Base-by-base conservation (phyloP, 2,888 invertebrate species). In the Crepidodera aurea region DNA sequence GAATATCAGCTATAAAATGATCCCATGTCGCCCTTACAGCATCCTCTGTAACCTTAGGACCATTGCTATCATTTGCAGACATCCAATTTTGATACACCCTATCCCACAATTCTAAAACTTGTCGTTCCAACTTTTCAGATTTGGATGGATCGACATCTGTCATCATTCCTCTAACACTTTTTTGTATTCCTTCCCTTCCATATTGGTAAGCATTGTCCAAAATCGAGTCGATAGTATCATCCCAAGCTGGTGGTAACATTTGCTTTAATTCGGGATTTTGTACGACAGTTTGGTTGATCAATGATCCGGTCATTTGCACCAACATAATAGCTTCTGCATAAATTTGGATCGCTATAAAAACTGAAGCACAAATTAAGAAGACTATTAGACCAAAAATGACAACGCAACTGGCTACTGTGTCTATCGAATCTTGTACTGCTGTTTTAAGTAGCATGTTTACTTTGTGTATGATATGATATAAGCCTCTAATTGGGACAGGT, bases 301-400 rank as follows among this genome's bases (percentile, higher is more conserved):
- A 85, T 78, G 93, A 94, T 63, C 94, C 92, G 34, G 92, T 91
- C 63, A 96, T 85, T 78, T 94, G 92, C 10, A 96, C 90, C 57
- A 98, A 86, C 75, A 96, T 94, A 79, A 96, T 92, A 1, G 94
- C 94, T 83, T 98, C 98, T 0, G 93, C 91, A 80, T 98, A 97
- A 73, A 96, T 91, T 92, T 96, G 94, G 70, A 94, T 86, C 61
- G 87, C 88, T 64, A 92, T 88, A 79, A 97, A 94, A 65, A 96
- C 85, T 25, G 91, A 88, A 44, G 92, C 88, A 71, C 93, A 88
- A 51, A 90, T 85, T 13, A 91, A 86, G 71, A 93, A 90, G 22
- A 95, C 78, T 55, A 96, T 86, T 54, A 97, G 86, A n/a, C 91
- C 88, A 51, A 93, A 84, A 67, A 97, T 95, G 72, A 97, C 93